Percentiles rank a stretch among this genome's conserved stretches.
Evolutionary conservation across 1,140 invertebrate genomes (phyloP).

Genomic region (Euschistus heros): DNA sequence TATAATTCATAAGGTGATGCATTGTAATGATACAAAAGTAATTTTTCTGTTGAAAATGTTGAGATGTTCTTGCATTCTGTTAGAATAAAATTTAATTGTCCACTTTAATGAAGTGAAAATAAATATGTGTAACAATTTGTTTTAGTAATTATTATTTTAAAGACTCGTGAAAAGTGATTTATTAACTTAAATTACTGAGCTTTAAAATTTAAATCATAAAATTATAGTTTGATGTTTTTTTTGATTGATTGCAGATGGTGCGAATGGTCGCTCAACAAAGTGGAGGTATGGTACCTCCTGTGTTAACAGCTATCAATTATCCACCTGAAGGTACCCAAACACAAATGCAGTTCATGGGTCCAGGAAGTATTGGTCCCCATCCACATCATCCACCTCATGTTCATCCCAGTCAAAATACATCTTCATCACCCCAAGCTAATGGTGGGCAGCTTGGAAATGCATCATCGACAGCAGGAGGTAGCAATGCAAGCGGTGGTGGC

Average conservation of each 20-base stretch:
- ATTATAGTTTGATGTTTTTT: background rate
- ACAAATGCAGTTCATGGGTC: constrained; percentile 48
- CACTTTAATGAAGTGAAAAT: no score
- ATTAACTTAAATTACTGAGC: no score
- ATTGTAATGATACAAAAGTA: no score
- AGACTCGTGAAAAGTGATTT: no score
- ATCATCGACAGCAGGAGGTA: constrained; percentile 35
- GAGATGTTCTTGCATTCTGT: no score
- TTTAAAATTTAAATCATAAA: no score
- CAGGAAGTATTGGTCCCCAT: constrained; percentile 34
- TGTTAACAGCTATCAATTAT: constrained; percentile 36
- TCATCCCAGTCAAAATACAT: constrained; percentile 44
- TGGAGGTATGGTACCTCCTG: constrained; percentile 32
- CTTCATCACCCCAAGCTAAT: constrained; percentile 18
- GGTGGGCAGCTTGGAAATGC: constrained; percentile 7
- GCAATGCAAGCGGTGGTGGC: constrained; percentile 3
- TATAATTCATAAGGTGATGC: no score
- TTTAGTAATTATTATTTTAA: no score
- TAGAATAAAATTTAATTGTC: no score
- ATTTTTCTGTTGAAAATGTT: no score
- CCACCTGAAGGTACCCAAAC: constrained; percentile 40
- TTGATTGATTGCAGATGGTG: constrained; percentile 39
- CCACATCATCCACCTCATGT: constrained; percentile 48
- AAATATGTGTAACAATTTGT: no score
- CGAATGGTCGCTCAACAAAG: constrained; percentile 38